Percentiles rank a stretch among this genome's conserved stretches.
Conservation (phyloP, 2,797 vertebrate genomes). For the Halcyon leucocephala region DNA sequence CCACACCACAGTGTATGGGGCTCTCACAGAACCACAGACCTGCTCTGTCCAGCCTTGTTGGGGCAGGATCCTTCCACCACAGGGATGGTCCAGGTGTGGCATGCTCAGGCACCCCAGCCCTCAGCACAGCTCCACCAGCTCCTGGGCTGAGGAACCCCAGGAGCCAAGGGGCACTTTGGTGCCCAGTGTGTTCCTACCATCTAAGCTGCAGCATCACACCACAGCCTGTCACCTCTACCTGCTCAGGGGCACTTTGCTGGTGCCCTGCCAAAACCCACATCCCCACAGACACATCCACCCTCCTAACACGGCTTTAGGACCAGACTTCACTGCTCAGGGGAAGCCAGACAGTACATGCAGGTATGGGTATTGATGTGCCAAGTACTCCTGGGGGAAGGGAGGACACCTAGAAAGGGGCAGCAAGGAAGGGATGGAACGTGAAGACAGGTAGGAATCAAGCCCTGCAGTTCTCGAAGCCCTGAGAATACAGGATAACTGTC, state of each 20-base stretch:
- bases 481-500: neutral
- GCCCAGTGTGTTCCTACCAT: neutral
- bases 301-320: neutral
- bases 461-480: neutral
- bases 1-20: fast-evolving
- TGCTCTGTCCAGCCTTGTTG: fast-evolving
- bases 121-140: neutral
- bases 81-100: neutral
- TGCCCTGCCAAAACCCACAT: neutral
- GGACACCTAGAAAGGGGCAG: neutral
- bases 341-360: neutral
- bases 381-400: neutral
- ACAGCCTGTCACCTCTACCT: neutral
- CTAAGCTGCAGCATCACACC: neutral
- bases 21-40: neutral
- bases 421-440: neutral
- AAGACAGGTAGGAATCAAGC: neutral
- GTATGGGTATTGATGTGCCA: neutral
- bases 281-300: neutral
- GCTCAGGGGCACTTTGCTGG: neutral
- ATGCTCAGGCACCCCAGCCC: neutral
- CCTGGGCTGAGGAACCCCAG: fast-evolving
- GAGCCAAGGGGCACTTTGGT: neutral
- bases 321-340: neutral
- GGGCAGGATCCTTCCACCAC: neutral